A percentile compares a stretch with the other conserved stretches of the same genome.
phyloP scores from a whole-genome alignment of 2,797 vertebrate genomes.

The Cyprinella venusta region DNA sequence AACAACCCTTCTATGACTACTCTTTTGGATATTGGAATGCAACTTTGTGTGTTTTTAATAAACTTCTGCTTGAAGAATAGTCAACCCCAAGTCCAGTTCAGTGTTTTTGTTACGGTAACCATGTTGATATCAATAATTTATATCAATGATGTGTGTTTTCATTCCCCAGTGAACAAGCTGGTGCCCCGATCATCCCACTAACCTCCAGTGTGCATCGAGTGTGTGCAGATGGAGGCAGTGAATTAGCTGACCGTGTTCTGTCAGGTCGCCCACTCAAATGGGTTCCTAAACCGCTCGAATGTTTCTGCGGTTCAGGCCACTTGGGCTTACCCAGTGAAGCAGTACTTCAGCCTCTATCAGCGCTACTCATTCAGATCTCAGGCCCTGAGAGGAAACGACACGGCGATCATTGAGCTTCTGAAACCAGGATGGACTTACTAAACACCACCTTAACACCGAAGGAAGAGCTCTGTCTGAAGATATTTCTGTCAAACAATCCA shows the following conservation, averaged over 20 bases:
- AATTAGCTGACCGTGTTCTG: slow-evolving; percentile 73
- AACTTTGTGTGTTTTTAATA: not conserved
- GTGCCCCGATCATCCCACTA: slow-evolving; percentile 18
- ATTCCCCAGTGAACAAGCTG: slow-evolving; percentile 51
- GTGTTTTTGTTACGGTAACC: slow-evolving; percentile 68
- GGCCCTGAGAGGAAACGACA: slow-evolving; percentile 58
- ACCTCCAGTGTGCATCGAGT: not conserved
- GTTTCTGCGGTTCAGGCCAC: slow-evolving; percentile 64
- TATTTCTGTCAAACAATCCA: not conserved
- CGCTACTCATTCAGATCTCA: slow-evolving; percentile 56
- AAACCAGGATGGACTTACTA: slow-evolving; percentile 15
- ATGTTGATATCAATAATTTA: slow-evolving; percentile 76
- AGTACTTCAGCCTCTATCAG: slow-evolving; percentile 61
- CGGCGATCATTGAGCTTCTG: slow-evolving; percentile 55
- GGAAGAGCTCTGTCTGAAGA: slow-evolving; percentile 5
- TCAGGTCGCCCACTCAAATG: slow-evolving; percentile 73
- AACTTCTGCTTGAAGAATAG: not conserved
- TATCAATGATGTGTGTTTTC: slow-evolving; percentile 63
- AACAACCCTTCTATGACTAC: not conserved
- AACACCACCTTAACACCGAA: not conserved
- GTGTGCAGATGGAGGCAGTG: slow-evolving; percentile 47
- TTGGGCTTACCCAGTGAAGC: slow-evolving; percentile 48
- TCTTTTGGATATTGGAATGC: not conserved
- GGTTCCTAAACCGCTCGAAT: slow-evolving; percentile 41
- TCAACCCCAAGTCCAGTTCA: not conserved